These are phyloP conservation scores for Apotomis turbidana DNA, from an alignment of 2,888 invertebrate species.

Conservation along the genomic window DNA sequence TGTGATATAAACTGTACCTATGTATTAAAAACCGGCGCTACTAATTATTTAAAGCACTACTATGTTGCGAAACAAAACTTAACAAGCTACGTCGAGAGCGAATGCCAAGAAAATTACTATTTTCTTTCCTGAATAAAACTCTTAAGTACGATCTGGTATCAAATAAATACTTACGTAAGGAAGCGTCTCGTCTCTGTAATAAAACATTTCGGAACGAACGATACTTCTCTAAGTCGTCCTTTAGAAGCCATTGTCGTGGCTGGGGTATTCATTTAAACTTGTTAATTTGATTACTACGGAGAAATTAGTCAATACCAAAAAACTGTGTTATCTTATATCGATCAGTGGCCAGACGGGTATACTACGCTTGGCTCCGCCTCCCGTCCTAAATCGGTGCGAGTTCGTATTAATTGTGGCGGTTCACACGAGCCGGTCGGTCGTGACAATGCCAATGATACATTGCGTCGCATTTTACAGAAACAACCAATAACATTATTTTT, in stretches of 20 bases:
- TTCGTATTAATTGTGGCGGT: too few species aligned
- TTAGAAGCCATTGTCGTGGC: slow-evolving; percentile 17
- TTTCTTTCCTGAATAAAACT: slow-evolving; percentile 22
- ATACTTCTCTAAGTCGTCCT: slow-evolving; percentile 16
- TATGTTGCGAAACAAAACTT: slow-evolving; percentile 9
- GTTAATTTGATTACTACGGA: slow-evolving; percentile 5
- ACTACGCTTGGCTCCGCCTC: too few species aligned
- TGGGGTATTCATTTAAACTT: slow-evolving; percentile 10
- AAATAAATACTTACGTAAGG: slow-evolving; percentile 18
- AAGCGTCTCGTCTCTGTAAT: slow-evolving; percentile 15
- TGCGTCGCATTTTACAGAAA: too few species aligned
- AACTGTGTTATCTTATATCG: too few species aligned
- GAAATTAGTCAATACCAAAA: background rate
- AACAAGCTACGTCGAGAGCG: background rate
- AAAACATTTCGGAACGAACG: slow-evolving; percentile 23
- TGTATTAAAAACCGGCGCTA: background rate
- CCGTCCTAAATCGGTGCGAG: too few species aligned
- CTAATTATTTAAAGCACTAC: slow-evolving; percentile 9
- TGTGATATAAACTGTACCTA: background rate
- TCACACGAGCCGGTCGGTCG: too few species aligned
- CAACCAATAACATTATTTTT: too few species aligned
- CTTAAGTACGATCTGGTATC: slow-evolving; percentile 16
- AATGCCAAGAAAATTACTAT: slow-evolving; percentile 15
- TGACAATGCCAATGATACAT: too few species aligned
- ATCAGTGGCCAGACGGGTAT: too few species aligned